Conservation (phyloP, 2,113 vertebrate genomes). For the Chroicocephalus ridibundus region DNA sequence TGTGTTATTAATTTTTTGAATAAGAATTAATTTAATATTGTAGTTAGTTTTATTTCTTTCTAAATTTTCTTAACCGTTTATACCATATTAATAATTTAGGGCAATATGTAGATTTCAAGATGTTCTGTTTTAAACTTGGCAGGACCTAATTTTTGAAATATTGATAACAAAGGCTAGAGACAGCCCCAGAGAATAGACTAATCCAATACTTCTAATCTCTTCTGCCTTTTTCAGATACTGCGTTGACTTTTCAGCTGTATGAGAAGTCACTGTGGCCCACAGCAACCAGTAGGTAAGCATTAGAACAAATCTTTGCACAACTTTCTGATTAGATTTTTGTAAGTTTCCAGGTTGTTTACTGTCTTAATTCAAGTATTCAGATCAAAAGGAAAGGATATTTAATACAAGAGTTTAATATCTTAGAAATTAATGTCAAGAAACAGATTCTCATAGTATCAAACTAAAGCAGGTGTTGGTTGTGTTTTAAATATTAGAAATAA, state of each 20-base stretch:
- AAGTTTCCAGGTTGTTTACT: not conserved
- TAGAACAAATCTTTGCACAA: not conserved
- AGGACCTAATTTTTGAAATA: not conserved
- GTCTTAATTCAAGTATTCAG: not conserved
- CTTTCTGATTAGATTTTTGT: not conserved
- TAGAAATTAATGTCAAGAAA: not conserved
- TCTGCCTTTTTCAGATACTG: conserved; percentile 14
- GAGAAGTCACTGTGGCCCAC: not conserved
- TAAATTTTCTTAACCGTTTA: not conserved
- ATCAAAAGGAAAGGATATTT: not conserved
- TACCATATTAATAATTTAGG: not conserved
- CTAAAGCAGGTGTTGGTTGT: not conserved
- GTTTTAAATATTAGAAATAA: not conserved
- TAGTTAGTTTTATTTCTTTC: not conserved
- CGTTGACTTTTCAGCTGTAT: not conserved
- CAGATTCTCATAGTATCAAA: not conserved
- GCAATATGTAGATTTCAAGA: not conserved
- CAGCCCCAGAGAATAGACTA: not conserved
- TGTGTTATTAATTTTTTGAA: not conserved
- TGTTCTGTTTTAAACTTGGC: not conserved
- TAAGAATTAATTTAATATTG: not conserved
- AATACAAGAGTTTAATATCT: not conserved
- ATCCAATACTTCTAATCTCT: not conserved
- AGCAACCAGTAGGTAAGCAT: not conserved
- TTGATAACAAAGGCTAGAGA: not conserved